Conservation (phyloP, 1,140 invertebrate species). For the Philopotamus ludificatus region DNA sequence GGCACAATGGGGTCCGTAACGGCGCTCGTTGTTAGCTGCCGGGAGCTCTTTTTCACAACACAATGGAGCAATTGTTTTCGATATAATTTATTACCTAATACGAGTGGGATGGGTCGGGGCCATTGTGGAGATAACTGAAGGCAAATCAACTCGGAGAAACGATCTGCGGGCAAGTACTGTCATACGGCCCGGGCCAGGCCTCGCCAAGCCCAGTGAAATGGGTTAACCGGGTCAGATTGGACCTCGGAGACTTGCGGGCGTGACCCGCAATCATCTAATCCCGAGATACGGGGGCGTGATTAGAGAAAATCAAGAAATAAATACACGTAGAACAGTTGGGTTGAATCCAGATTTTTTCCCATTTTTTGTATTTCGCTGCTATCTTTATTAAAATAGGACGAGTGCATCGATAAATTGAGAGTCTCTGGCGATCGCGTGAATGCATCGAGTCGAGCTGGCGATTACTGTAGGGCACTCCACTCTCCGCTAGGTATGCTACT, state of each 20-base stretch:
- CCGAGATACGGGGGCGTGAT: too few relatives aligned
- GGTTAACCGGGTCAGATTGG: too few relatives aligned
- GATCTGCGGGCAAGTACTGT: constrained; percentile 21
- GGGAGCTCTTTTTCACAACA: constrained; percentile 36
- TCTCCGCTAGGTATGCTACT: neutral
- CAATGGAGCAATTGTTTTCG: constrained; percentile 37
- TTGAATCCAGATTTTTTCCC: neutral
- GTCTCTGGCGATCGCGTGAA: constrained; percentile 12
- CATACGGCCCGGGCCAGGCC: constrained; percentile 12
- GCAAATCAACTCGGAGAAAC: constrained; percentile 29
- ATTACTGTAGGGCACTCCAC: constrained; percentile 23
- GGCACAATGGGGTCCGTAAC: constrained; percentile 21
- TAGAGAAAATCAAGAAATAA: neutral
- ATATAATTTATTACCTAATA: constrained; percentile 36
- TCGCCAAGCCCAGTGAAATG: constrained; percentile 3
- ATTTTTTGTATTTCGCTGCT: neutral
- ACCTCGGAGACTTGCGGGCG: too few relatives aligned
- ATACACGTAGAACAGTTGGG: too few relatives aligned
- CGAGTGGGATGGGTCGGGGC: constrained; percentile 30
- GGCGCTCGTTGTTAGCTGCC: constrained; percentile 27
- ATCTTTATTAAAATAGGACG: neutral
- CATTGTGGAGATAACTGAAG: constrained; percentile 36
- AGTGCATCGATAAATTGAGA: neutral
- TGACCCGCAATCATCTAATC: too few relatives aligned
- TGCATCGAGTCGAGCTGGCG: constrained; percentile 13